Base-by-base conservation (phyloP, 2,797 vertebrate species). In the Poecilia wingei region DNA sequence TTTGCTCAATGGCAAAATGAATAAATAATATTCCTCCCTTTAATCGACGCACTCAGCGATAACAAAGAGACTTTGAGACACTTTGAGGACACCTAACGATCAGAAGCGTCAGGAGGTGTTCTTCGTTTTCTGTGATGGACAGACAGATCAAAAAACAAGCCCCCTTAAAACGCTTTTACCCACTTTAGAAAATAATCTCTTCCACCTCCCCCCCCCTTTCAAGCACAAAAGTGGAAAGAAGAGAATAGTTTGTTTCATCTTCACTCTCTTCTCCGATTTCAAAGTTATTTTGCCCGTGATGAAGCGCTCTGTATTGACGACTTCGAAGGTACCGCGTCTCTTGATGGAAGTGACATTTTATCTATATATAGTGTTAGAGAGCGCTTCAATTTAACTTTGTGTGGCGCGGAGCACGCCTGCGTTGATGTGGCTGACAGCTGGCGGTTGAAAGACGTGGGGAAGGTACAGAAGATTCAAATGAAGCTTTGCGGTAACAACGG, bases 81-180 rank as follows among this genome's bases (percentile, higher is more conserved):
- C 94, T 96, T 95, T 95, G 95, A 96, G 92, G 94, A 95, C 93
- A 90, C 89, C 91, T 88, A 93, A 94, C 90, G 89, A 95, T 95
- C 92, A 94, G 84, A 91, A 88, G 85, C 91, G 90, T 93, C 90
- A 88, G 93, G 77, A 93, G 90, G 90, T 88, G 83, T 90, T 82
- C 85, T 85, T 87, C 84, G 80, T 86, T 88, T 88, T 75, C 47
- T 66, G 74, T 93, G 94, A 95, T 49, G 92, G 95, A 94, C 94
- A 86, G 93, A 83, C 84, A 91, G 86, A 93, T 94, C 91, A 93
- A 95, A 95, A 93, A 91, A 78, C 84, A 3, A 89, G 85, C 86
- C 92, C 92, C 92, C 92, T 91, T 93, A 94, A 70, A 94, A 93
- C 75, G 86, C 90, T 93, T 89, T 90, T 86, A 89, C 88, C 87